Evolutionary conservation across 2,797 vertebrate species (phyloP), one percentile per base, ranked within the genome.

Genomic region (Chaetophractus vellerosus): DNA sequence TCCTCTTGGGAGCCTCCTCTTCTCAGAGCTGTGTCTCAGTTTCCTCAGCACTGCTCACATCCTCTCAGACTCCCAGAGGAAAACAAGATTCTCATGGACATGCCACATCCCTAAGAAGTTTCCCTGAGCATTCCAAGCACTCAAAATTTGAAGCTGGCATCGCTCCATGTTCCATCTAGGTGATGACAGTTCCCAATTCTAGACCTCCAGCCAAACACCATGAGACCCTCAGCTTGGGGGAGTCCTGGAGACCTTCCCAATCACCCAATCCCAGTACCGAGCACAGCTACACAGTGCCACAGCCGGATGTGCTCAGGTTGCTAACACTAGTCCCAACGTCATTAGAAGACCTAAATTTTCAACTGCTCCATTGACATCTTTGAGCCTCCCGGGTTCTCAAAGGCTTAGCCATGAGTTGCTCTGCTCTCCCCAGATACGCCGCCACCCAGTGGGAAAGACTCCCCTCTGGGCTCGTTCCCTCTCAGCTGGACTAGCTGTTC

Each of bases 1-100:
- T 63, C 82, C 95, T 87, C 95, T 21, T 41, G 92, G 78, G 90
- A 94, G 9, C 48, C 21, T 24, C 48, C 9, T 80, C 55, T 76
- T 91, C 33, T 31, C 90, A 88, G 89, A 94, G 71, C 19, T 59
- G 82, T 59, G 55, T 82, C 68, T 93, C 2, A 0, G 33, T 71
- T 86, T 90, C 57, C 78, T 68, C 15, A 26, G 48, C 57, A 36
- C 48, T 18, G 23, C 63, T 93, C 6, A 3, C 82, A 92, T 92
- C 96, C 91, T 68, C 79, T 83, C 63, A 33, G 66, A n/a, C 45
- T 95, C 92, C 36, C 24, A 28, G 50, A 52, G 78, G n/a, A 45
- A 52, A 69, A 36, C 23, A 48, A 59, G 82, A 28, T 83, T 95
- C 89, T 88, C 95, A 83, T 12, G 36, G 74, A 79, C 12, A 48